These are phyloP conservation scores for Monochamus saltuarius DNA, from an alignment of 1,140 invertebrate species.

Conservation along the genomic window DNA sequence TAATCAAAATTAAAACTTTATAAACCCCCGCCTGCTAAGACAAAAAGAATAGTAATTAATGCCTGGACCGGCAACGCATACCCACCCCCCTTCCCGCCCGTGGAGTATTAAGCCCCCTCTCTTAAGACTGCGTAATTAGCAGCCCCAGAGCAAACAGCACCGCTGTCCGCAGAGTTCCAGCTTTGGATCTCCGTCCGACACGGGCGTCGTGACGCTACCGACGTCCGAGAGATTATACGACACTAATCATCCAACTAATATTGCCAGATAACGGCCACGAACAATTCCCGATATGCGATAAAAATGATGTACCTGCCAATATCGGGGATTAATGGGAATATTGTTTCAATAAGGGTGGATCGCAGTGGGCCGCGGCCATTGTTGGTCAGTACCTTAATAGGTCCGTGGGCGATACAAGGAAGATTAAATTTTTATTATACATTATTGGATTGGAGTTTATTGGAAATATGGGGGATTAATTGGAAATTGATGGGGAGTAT, in stretches of 20 bases:
- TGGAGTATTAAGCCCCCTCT: constrained; percentile 17
- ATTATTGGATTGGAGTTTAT: no score
- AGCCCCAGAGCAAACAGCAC: constrained; percentile 41
- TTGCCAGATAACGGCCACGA: constrained; percentile 8
- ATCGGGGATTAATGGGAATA: constrained; percentile 37
- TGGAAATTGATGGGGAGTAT: no score
- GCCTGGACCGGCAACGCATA: no score
- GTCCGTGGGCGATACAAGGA: constrained; percentile 2
- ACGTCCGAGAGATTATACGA: constrained; percentile 18
- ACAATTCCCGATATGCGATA: constrained; percentile 36
- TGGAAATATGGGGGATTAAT: no score
- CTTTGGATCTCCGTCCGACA: background rate
- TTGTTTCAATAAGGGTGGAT: constrained; percentile 28
- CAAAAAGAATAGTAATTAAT: no score
- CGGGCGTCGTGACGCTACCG: constrained; percentile 6
- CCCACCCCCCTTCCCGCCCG: no score
- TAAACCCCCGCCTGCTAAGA: no score
- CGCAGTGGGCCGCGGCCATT: background rate
- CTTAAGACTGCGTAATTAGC: constrained; percentile 47
- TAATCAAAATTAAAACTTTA: no score
- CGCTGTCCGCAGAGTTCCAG: constrained; percentile 28
- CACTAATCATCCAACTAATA: constrained; percentile 10
- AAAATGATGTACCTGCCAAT: constrained; percentile 38
- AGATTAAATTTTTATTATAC: constrained; percentile 3
- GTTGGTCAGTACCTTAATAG: constrained; percentile 5